Percentiles rank a stretch among this genome's conserved stretches.
These are phyloP conservation scores for Chloroceryle amazona DNA, from an alignment of 2,797 vertebrate genomes.

Conservation along the genomic window DNA sequence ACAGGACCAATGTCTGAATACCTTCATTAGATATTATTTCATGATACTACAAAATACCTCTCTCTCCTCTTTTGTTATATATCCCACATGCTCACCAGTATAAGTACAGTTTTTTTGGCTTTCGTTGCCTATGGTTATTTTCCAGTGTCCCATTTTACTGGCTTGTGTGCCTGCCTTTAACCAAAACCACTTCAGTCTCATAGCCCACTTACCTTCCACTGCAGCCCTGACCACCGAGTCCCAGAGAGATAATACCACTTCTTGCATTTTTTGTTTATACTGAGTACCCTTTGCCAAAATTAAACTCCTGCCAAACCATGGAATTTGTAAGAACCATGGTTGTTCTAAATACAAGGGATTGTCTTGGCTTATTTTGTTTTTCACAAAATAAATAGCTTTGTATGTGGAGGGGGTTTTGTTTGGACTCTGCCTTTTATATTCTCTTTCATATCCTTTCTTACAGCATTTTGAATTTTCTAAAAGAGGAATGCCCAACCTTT, in stretches of 20 bases:
- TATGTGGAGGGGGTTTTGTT: not conserved
- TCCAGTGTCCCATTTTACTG: not conserved
- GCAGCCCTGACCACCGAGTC: not conserved
- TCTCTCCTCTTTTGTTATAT: not conserved
- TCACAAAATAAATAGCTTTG: not conserved
- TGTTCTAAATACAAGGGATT: not conserved
- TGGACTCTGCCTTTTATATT: not conserved
- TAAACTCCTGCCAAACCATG: not conserved
- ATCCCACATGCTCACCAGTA: not conserved
- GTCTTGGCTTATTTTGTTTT: not conserved
- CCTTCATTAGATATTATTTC: not conserved
- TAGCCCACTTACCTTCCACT: slow-evolving; percentile 19
- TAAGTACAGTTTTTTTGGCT: not conserved
- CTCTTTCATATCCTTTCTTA: not conserved
- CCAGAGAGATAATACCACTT: not conserved
- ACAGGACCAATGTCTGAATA: not conserved
- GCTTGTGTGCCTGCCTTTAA: not conserved
- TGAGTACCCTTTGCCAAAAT: not conserved
- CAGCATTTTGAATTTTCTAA: not conserved
- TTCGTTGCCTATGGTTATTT: not conserved
- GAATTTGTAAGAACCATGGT: not conserved
- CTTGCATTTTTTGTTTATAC: not conserved
- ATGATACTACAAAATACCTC: not conserved
- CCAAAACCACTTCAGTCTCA: not conserved
- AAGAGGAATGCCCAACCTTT: not conserved